Evolutionary conservation across 2,888 invertebrate genomes (phyloP), one percentile per base, ranked within the genome.

Genomic region (Rhimphoctona megacephalus): DNA sequence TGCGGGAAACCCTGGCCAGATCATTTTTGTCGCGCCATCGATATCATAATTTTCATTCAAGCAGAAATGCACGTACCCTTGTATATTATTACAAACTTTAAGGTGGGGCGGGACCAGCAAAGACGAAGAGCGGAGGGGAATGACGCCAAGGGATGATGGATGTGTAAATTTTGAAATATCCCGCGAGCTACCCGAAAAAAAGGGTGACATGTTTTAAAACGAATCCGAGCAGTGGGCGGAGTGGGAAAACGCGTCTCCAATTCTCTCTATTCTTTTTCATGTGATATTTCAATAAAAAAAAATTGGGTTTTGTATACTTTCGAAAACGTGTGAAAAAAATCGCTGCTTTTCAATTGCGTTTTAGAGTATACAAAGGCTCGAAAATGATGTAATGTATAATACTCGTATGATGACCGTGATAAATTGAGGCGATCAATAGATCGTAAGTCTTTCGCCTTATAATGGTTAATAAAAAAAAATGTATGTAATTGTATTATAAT

Each of bases 111-210:
- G 72, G 43, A 17, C 25, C 74, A 76, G 74, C 66, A 77, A 82
- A 86, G 88, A 74, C 69, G 72, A 22, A 77, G 85, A 80, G 76
- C 64, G 72, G 77, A 69, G 64, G 74, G 54, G 33, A 39, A 54
- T 49, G 73, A 80, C 52, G 82, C 72, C 81, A 61, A 74, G 87
- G 83, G 87, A 94, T 94, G 94, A 93, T 93, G 92, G 93, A 94
- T 93, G 93, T 92, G 89, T 90, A 91, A 92, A 91, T 92, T 92
- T 92, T 87, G 88, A 92, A 92, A 90, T 90, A 92, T 90, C 91
- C 92, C 87, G 88, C 84, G 81, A 78, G 86, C 83, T 74, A 73
- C 64, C 67, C 77, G 79, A 54, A 84, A 83, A 85, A 86, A 85
- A 85, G 80, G 82, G 86, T 70, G 87, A 67, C 81, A 88, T 87